Conservation (phyloP, 2,797 vertebrate species). For the Melanotaenia trifasciata region DNA sequence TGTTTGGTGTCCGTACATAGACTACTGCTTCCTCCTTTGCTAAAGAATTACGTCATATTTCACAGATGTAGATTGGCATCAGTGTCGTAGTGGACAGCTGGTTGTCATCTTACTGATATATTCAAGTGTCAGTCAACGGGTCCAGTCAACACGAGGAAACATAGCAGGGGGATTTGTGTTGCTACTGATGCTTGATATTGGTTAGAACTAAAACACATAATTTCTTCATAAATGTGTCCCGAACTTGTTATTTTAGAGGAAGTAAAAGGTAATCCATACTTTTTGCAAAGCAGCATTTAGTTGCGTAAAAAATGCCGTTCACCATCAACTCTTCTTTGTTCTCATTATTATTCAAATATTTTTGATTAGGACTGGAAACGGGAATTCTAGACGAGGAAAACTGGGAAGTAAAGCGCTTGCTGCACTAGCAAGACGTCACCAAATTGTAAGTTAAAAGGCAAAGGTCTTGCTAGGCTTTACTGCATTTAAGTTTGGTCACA, state of each 20-base stretch:
- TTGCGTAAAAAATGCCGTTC: background rate
- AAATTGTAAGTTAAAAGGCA: conserved; percentile 1
- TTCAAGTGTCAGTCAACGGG: background rate
- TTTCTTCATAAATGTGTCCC: background rate
- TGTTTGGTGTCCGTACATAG: background rate
- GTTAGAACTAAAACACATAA: background rate
- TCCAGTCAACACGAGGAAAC: background rate
- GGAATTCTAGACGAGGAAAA: background rate
- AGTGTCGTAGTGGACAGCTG: background rate
- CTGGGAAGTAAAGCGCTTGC: background rate
- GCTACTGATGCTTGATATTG: background rate
- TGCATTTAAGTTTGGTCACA: background rate
- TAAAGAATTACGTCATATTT: background rate
- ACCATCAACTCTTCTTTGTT: background rate
- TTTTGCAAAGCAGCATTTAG: background rate
- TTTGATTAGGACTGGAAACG: conserved; percentile 4
- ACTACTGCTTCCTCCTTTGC: background rate
- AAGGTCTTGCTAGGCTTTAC: background rate
- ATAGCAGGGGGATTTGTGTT: background rate
- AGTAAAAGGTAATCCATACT: background rate
- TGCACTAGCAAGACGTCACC: background rate
- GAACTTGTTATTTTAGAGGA: background rate
- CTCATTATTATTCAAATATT: conserved; percentile 2
- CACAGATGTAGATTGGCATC: background rate
- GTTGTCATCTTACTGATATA: background rate